Percentiles rank a stretch among this genome's conserved stretches.
Conservation (phyloP, 2,888 invertebrate genomes). For the Hanleya hanleyi region DNA sequence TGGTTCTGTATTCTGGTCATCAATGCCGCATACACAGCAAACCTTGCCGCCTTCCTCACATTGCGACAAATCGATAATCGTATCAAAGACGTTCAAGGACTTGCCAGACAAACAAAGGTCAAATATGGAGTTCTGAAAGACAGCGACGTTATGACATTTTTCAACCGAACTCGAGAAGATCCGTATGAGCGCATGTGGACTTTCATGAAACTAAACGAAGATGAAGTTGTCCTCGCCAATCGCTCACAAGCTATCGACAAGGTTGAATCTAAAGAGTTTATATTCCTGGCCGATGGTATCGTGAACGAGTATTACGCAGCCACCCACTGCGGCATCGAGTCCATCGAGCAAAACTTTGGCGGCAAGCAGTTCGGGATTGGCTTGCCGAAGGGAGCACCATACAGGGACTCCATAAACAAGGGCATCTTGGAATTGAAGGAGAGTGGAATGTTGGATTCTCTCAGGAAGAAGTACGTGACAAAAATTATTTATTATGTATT, state of each 20-base stretch:
- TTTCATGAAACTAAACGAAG: constrained; percentile 55
- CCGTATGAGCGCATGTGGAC: constrained; percentile 65
- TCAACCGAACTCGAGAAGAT: constrained; percentile 45
- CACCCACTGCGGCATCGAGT: constrained; percentile 56
- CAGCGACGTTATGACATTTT: constrained; percentile 55
- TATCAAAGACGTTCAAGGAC: constrained; percentile 51
- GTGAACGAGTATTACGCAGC: constrained; percentile 59
- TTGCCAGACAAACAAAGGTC: constrained; percentile 51
- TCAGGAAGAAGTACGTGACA: constrained; percentile 54
- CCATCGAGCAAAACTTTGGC: constrained; percentile 59
- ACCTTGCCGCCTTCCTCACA: constrained; percentile 63
- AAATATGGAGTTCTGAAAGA: constrained; percentile 56
- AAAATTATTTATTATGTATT: too few species aligned
- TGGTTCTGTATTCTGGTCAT: constrained; percentile 66
- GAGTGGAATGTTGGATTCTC: constrained; percentile 48
- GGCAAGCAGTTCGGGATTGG: constrained; percentile 60
- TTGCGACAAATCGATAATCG: constrained; percentile 59
- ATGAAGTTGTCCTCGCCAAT: constrained; percentile 37
- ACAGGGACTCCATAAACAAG: constrained; percentile 58
- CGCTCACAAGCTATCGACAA: constrained; percentile 41
- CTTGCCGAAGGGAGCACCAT: constrained; percentile 62
- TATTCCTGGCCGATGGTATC: constrained; percentile 55
- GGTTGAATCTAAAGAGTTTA: constrained; percentile 44
- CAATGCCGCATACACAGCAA: constrained; percentile 65
- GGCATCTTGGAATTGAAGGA: constrained; percentile 58